Base-by-base conservation (phyloP, 2,113 vertebrate species). In the Phylloscopus trochilus region DNA sequence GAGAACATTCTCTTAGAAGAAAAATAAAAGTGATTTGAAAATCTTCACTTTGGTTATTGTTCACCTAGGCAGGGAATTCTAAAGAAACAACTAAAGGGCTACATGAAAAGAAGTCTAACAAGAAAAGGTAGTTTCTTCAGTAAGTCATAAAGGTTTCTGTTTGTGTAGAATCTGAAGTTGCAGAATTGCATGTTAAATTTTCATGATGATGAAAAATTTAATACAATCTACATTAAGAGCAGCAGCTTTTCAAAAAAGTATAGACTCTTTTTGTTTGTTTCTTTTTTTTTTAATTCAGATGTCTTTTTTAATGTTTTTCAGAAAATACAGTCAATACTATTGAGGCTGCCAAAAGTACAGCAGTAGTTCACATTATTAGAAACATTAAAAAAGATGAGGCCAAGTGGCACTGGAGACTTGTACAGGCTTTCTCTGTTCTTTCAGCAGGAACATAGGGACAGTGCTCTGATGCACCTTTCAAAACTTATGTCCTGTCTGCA, bases 21-120 rank as follows among this genome's bases (percentile, higher is more conserved):
- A 95, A 96, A 68, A 86, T 52, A 81, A 91, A 93, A 74, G 47
- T 58, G 83, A 80, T 69, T 88, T 84, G 59, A 96, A 96, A 96
- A 90, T 69, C 51, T 79, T 96, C 51, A 53, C 58, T 90, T 90
- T 56, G 55, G 63, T 96, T 95, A 84, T 68, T 94, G 69, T 76
- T 89, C 83, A 80, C 62, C 43, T 76, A 73, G 55, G 91, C 64
- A 83, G 55, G 46, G 52, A 88, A 85, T 66, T 51, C 76, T 46
- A 55, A 89, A 87, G 85, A 95, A 89, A 82, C 37, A 95, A 75
- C 69, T 68, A 70, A 95, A 78, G 68, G 72, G 28, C 94, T 82
- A 64, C 64, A 88, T 73, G 66, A 83, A 87, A 70, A 69, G 46
- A 73, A 92, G 55, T 76, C n/a, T 80, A 74, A 94, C 67, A 85